phyloP scores from a whole-genome alignment of 2,797 vertebrate species.

The Eptatretus atami region DNA sequence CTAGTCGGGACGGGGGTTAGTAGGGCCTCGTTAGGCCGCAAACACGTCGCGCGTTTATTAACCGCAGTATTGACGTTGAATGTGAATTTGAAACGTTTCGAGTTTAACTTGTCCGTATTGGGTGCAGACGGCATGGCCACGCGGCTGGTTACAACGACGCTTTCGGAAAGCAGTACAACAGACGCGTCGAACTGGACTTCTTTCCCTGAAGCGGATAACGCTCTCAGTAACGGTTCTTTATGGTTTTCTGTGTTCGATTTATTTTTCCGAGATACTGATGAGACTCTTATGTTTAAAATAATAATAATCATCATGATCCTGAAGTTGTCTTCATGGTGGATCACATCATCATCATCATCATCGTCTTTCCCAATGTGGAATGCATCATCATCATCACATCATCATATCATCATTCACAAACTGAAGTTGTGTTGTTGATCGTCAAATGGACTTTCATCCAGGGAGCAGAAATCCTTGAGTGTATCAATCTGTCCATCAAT shows the following conservation, averaged over 20 bases:
- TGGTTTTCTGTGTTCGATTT: slow-evolving; percentile 10
- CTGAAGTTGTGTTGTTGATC: no score
- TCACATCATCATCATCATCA: no score
- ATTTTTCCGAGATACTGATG: no score
- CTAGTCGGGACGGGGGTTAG: neutral
- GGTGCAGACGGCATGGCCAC: slow-evolving; percentile 76
- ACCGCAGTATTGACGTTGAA: no score
- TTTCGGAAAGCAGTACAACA: slow-evolving; percentile 97
- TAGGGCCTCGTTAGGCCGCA: neutral
- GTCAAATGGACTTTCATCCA: no score
- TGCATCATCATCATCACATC: no score
- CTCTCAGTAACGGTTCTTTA: slow-evolving; percentile 46
- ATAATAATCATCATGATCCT: neutral
- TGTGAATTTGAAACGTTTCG: no score
- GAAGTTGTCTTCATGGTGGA: neutral
- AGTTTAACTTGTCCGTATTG: no score
- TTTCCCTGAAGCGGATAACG: slow-evolving; percentile 90
- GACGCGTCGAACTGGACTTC: slow-evolving; percentile 93
- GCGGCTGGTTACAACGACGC: slow-evolving; percentile 86
- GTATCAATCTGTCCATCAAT: no score
- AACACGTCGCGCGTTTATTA: neutral
- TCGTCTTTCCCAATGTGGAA: no score
- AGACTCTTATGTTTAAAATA: neutral
- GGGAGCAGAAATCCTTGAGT: no score
- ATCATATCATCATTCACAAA: no score